phyloP scores from a whole-genome alignment of 2,888 invertebrate genomes.

The Drosophila tanythrix region DNA sequence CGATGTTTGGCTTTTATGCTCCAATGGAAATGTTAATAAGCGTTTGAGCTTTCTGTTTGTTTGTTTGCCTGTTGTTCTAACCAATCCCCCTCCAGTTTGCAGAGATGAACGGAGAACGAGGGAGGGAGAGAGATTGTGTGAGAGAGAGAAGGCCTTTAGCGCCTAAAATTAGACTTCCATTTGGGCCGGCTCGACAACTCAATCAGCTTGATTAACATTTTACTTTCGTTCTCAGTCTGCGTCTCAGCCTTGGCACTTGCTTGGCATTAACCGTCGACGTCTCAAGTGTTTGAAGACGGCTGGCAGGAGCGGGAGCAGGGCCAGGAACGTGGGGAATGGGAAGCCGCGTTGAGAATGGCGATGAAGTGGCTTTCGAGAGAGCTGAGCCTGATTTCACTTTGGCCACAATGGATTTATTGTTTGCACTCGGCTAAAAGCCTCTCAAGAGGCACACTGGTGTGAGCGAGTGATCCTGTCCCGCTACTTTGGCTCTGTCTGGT shows the following conservation, averaged over 20 bases:
- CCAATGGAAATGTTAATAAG: conserved; percentile 78
- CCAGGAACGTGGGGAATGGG: background rate
- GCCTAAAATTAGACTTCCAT: conserved; percentile 76
- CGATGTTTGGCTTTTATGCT: conserved; percentile 67
- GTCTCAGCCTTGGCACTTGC: conserved; percentile 59
- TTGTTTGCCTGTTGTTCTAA: conserved; percentile 38
- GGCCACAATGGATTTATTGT: conserved; percentile 80
- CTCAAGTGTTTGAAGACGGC: conserved; percentile 65
- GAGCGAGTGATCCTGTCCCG: conserved; percentile 21
- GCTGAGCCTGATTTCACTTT: conserved; percentile 79
- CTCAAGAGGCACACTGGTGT: conserved; percentile 18
- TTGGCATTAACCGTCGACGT: conserved; percentile 73
- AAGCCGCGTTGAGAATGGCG: conserved; percentile 34
- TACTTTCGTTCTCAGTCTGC: conserved; percentile 62
- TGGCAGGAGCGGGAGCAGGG: background rate
- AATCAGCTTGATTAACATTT: conserved; percentile 81
- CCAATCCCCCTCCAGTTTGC: conserved; percentile 12
- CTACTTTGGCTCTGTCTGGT: background rate
- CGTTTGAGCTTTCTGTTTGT: conserved; percentile 56
- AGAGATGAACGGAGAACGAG: conserved; percentile 3
- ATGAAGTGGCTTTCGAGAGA: conserved; percentile 75
- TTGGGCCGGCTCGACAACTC: conserved; percentile 69
- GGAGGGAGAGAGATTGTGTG: background rate
- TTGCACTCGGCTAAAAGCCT: conserved; percentile 66
- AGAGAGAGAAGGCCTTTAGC: conserved; percentile 62